A percentile compares a stretch with the other conserved stretches of the same genome.
phyloP scores from a whole-genome alignment of 2,113 vertebrate species.

The Orthonyx spaldingii region DNA sequence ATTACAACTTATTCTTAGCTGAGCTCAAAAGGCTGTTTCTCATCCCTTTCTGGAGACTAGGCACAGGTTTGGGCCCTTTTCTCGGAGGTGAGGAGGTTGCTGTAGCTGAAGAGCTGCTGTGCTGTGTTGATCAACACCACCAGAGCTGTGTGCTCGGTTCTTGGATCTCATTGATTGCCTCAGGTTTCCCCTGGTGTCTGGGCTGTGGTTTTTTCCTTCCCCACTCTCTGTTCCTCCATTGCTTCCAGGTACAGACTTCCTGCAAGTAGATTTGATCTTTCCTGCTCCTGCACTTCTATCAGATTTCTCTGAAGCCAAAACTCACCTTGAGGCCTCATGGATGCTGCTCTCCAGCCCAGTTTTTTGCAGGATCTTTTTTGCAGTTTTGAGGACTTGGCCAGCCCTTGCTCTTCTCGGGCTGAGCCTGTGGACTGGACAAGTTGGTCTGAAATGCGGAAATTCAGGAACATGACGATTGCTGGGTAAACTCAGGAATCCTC shows the following conservation, averaged over 20 bases:
- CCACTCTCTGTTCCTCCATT: not conserved
- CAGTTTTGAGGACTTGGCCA: not conserved
- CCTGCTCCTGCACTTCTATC: not conserved
- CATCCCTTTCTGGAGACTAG: not conserved
- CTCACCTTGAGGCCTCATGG: not conserved
- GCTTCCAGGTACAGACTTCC: not conserved
- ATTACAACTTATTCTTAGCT: not conserved
- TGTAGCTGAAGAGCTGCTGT: not conserved
- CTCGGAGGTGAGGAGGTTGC: not conserved
- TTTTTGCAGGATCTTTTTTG: not conserved
- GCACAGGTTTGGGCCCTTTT: not conserved
- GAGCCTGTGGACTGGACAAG: not conserved
- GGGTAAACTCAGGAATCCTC: not conserved
- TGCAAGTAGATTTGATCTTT: not conserved
- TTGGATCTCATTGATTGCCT: not conserved
- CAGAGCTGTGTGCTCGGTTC: fast-evolving
- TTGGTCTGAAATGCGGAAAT: not conserved
- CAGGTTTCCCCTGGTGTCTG: not conserved
- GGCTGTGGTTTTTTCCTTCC: fast-evolving
- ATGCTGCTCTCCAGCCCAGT: fast-evolving
- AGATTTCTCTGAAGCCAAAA: not conserved
- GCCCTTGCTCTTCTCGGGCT: not conserved
- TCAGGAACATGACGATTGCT: not conserved
- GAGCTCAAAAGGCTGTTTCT: not conserved
- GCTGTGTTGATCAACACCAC: not conserved